Evolutionary conservation across 2,888 invertebrate genomes (phyloP), one percentile per base, ranked within the genome.

Genomic region (Parnassius smintheus): DNA sequence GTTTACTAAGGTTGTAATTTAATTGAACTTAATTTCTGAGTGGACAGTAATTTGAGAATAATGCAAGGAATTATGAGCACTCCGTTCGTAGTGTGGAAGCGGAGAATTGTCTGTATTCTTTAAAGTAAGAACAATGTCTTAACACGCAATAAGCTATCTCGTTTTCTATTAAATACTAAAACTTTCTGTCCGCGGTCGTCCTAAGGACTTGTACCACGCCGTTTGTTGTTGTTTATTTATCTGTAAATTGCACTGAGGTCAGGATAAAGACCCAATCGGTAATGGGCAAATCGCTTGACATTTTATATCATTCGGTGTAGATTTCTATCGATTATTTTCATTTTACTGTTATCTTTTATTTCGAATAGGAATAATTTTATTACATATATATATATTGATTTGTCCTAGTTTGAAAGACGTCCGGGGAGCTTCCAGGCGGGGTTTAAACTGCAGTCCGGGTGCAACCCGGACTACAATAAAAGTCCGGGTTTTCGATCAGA

Each of bases 21-120:
- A 2, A 46, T 12, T 46, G 51, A 0, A 11, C n/a, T 41, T 9
- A n/a, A n/a, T n/a, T 12, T 22, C 11, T 9, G 49, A 55, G 62
- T 59, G 59, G 59, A 63, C 63, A 63, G 56, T 59, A 63, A 63
- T 63, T 59, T 63, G 63, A 63, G 56, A 59, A 59, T 63, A 63
- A 59, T 50, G 18, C 59, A 63, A 59, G 59, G 59, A 63, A 59
- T 63, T 63, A 63, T 63, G 63, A 42, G 50, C 63, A 35, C 59
- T 55, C 55, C 8, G 59, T 49, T 35, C n/a, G 58, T 22, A 45
- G 50, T 41, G 45, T 35, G 55, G 59, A 55, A 57, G 54, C 45
- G 22, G 22, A 59, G 55, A 54, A 63, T 63, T 49, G 62, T 54
- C 59, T 55, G 63, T 59, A 50, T 59, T 63, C 51, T 63, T 63